Conservation (phyloP, 2,888 invertebrate genomes). For the Sipha maydis region DNA sequence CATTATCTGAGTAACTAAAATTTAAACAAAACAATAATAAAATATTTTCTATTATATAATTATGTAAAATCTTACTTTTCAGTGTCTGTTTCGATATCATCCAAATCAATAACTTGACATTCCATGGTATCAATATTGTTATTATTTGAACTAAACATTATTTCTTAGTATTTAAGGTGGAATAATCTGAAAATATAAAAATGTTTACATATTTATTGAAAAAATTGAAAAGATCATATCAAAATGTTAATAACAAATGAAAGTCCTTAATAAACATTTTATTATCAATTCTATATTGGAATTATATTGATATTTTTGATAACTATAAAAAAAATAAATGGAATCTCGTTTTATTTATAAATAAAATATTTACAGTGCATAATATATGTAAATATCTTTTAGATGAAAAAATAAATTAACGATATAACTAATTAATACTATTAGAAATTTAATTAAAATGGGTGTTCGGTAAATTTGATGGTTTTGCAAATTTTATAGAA, state of each 20-base stretch:
- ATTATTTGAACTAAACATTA: slow-evolving; percentile 15
- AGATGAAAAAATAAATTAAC: background rate
- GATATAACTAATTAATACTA: background rate
- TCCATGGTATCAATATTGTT: background rate
- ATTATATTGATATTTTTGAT: slow-evolving; percentile 14
- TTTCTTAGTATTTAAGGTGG: background rate
- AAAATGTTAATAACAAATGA: slow-evolving; percentile 15
- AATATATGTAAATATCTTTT: background rate
- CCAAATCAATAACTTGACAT: slow-evolving; percentile 3
- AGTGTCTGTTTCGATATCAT: slow-evolving; percentile 2
- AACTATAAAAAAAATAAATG: background rate
- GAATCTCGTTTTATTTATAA: slow-evolving; percentile 14
- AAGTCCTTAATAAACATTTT: background rate
- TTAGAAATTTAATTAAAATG: background rate
- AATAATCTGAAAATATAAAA: background rate
- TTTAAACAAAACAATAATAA: slow-evolving; percentile 6
- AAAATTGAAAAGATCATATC: slow-evolving; percentile 5
- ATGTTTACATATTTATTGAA: background rate
- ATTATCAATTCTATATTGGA: slow-evolving; percentile 15
- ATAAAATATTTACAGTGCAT: background rate
- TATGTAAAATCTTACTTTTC: slow-evolving; percentile 32
- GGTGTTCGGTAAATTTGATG: background rate
- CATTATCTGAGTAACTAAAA: slow-evolving; percentile 37
- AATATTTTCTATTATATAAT: background rate
- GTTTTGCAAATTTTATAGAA: background rate